phyloP scores from a whole-genome alignment of 2,888 invertebrate genomes.

The Drosophila colorata region DNA sequence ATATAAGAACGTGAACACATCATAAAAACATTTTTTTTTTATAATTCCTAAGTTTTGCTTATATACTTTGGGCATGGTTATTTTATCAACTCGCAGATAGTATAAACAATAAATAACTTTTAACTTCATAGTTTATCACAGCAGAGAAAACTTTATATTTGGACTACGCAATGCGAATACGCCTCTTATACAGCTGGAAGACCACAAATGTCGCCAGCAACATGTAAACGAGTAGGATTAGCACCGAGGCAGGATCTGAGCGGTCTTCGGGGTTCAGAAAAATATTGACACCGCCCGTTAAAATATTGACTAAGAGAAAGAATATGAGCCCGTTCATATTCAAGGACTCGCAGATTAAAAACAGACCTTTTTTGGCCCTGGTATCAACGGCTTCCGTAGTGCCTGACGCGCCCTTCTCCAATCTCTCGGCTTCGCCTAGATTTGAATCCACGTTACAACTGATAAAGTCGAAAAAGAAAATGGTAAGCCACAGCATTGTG shows the following conservation, averaged over 20 bases:
- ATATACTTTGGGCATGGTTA: slow-evolving; percentile 7
- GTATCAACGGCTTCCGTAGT: neutral
- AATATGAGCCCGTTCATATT: slow-evolving; percentile 93
- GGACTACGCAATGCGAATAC: slow-evolving; percentile 76
- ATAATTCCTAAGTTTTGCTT: slow-evolving; percentile 1
- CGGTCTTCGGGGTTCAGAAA: slow-evolving; percentile 88
- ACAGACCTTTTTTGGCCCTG: neutral
- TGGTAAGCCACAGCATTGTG: slow-evolving; percentile 88
- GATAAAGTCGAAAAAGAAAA: slow-evolving; percentile 85
- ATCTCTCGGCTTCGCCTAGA: slow-evolving; percentile 73
- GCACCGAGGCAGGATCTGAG: slow-evolving; percentile 84
- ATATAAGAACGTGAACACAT: too few relatives aligned
- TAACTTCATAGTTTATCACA: slow-evolving; percentile 38
- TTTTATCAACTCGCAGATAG: neutral
- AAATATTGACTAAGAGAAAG: slow-evolving; percentile 93
- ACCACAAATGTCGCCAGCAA: slow-evolving; percentile 77
- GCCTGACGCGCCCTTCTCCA: slow-evolving; percentile 44
- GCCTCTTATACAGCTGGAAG: slow-evolving; percentile 66
- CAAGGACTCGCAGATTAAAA: slow-evolving; percentile 86
- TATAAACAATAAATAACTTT: slow-evolving; percentile 5
- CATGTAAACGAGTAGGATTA: slow-evolving; percentile 88
- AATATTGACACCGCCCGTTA: slow-evolving; percentile 94
- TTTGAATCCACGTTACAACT: slow-evolving; percentile 38
- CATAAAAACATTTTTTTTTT: slow-evolving; percentile 7
- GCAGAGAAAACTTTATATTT: neutral